Evolutionary conservation across 2,113 vertebrate species (phyloP), one percentile per base, ranked within the genome.

Genomic region (Chrysemys picta): DNA sequence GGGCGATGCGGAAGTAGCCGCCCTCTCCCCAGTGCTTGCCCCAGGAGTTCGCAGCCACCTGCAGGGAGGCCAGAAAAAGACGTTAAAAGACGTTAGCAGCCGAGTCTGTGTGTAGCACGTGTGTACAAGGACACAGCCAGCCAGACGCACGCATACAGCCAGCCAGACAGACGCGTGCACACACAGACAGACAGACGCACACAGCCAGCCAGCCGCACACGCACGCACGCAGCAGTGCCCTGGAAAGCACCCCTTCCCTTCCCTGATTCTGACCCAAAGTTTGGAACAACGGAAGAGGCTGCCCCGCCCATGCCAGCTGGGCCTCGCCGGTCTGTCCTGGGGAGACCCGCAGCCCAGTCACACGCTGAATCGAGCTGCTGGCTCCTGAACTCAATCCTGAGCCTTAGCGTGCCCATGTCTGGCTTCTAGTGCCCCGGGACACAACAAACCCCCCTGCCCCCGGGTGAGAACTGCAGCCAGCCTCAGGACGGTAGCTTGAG

Each of bases 1-100:
- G 99, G 89, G 98, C 97, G 29, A 99, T 99, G 49, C 99, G 99
- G 96, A 99, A 99, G 97, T 98, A 99, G 80, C 99, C 99, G 2
- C 97, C 94, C 96, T 99, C 99, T 0, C 99, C 99, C 99, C 99
- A 99, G 90, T 98, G 98, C 54, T 98, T 99, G 52, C 99, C 99
- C 99, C 99, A 99, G 0, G 99, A 99, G 98, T 99, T 99, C 94
- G 99, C 99, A 0, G 99, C 99, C 0, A 98, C 99, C 99, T 99
- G 98, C 56, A 5, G 45, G 1, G 3, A 56, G 21, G 91, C 14
- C 57, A 94, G 83, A 12, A 93, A 75, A 25, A 6, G 29, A 2
- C 0, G 2, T 85, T 38, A 91, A 52, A 25, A 5, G 29, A 2
- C 0, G 4, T 87, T 35, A 94, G 76, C 79, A 14, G 25, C 79